Evolutionary conservation across 1,140 invertebrate species (phyloP), one percentile per base, ranked within the genome.

Genomic region (Campodea augens): DNA sequence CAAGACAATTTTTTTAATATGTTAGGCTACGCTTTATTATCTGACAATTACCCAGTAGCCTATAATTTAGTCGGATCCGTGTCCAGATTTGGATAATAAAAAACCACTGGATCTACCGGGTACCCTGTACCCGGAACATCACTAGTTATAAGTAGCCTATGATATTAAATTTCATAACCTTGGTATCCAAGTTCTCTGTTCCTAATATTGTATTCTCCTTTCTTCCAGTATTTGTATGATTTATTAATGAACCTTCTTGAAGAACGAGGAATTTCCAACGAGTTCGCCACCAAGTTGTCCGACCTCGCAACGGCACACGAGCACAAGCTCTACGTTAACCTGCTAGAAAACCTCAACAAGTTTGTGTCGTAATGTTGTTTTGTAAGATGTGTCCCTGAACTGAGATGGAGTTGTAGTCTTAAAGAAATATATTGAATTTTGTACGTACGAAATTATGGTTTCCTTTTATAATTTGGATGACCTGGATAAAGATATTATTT

Each of bases 171-270:
- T n/a, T n/a, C n/a, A n/a, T n/a, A n/a, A n/a, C n/a, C n/a, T n/a
- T n/a, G n/a, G n/a, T n/a, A n/a, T n/a, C n/a, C n/a, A n/a, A n/a
- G n/a, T n/a, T n/a, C n/a, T n/a, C n/a, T n/a, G n/a, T n/a, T n/a
- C n/a, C n/a, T n/a, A n/a, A n/a, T n/a, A n/a, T n/a, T n/a, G n/a
- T n/a, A n/a, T n/a, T n/a, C n/a, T n/a, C n/a, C n/a, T 59, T 51
- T 62, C 55, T 76, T 75, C 12, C 66, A 89, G 85, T 87, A 89
- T 57, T 64, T 96, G 21, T 95, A 95, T 58, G 90, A 95, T 61
- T 68, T 93, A 19, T 64, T 95, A 36, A 86, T 95, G 81, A 91
- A 92, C 56, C 71, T 86, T 46, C 67, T 96, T 41, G 88, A 93
- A 59, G 89, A 95, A 56, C 86, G 91, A 55, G 89, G 89, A 23